phyloP scores from a whole-genome alignment of 1,140 invertebrate genomes.

The Sycophila sp. region DNA sequence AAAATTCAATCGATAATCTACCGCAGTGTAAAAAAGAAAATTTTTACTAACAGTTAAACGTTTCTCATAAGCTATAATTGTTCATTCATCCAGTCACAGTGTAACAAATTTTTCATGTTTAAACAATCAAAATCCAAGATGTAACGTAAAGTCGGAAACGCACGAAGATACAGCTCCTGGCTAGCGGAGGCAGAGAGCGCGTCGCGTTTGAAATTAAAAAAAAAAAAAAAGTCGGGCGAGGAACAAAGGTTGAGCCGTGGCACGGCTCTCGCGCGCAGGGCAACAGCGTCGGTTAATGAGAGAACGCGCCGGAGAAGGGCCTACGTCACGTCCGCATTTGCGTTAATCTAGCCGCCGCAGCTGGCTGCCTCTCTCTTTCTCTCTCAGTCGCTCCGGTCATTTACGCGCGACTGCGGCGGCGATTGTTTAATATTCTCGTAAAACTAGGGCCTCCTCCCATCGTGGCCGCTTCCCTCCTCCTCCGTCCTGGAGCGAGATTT shows the following conservation, averaged over 20 bases:
- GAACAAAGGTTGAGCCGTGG: neutral
- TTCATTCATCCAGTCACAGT: no score
- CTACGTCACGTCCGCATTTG: constrained; percentile 65
- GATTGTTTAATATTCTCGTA: constrained; percentile 39
- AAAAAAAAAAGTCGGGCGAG: neutral
- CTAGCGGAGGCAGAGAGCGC: neutral
- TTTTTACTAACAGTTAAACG: no score
- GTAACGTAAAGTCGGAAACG: no score
- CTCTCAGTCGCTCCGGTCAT: neutral
- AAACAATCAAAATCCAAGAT: no score
- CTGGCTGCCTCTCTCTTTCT: neutral
- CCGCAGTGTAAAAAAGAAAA: no score
- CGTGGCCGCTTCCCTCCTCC: no score
- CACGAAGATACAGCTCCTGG: no score
- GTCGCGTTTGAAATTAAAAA: neutral
- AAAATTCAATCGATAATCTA: no score
- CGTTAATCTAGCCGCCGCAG: constrained; percentile 51
- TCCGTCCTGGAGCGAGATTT: no score
- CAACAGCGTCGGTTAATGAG: constrained; percentile 29
- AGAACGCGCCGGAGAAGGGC: constrained; percentile 19
- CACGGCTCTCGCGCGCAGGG: neutral
- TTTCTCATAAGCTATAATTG: no score
- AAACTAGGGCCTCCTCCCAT: neutral
- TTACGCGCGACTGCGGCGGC: neutral
- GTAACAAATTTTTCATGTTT: no score